Conservation (phyloP, 1,140 invertebrate genomes). For the Apis laboriosa region DNA sequence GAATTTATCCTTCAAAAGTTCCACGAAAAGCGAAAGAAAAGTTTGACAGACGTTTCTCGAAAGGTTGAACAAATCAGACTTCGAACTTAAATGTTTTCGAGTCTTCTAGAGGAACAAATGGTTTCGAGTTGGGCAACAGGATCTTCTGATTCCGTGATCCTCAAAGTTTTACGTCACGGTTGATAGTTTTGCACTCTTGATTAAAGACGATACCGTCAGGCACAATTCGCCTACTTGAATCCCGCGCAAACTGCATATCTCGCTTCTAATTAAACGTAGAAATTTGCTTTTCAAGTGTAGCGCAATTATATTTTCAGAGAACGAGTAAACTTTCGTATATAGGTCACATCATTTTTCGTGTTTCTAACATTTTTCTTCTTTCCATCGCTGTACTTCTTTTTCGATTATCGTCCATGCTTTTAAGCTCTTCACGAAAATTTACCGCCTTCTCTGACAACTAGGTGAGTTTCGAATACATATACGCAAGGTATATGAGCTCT, state of each 20-base stretch:
- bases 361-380: neutral
- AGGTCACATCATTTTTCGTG: constrained; percentile 10
- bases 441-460: neutral
- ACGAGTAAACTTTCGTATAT: neutral
- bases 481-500: too few species aligned
- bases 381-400: neutral
- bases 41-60: neutral
- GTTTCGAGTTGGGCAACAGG: neutral
- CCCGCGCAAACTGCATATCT: neutral
- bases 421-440: neutral
- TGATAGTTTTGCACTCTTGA: neutral
- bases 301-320: neutral
- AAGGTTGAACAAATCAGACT: neutral
- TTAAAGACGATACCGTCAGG: neutral
- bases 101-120: neutral
- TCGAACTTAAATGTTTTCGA: neutral
- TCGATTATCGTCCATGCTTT: constrained; percentile 5
- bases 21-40: neutral
- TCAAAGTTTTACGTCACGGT: neutral
- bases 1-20: neutral
- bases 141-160: neutral
- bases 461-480: neutral
- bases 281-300: neutral
- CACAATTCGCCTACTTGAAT: neutral
- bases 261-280: neutral